These are phyloP conservation scores for Hyles vespertilio DNA, from an alignment of 1,140 invertebrate genomes.

Conservation along the genomic window DNA sequence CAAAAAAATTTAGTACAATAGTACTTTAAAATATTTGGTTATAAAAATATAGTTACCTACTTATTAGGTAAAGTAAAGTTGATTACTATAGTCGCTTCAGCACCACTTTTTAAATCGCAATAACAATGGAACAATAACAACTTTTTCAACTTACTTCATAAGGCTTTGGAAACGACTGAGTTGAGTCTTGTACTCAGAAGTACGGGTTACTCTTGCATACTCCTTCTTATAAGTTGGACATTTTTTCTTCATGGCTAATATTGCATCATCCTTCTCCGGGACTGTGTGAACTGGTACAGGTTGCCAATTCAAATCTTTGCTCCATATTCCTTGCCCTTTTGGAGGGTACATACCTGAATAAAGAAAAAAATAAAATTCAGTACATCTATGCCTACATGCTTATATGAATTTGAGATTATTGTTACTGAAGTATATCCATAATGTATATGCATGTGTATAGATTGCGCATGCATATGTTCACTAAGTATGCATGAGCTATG, in stretches of 20 bases:
- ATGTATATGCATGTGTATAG: no score
- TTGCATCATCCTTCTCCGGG: constrained; percentile 80
- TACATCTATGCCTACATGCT: neutral
- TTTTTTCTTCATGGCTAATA: constrained; percentile 80
- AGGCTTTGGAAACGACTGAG: constrained; percentile 78
- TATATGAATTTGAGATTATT: neutral
- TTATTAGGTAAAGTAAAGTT: no score
- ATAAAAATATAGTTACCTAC: no score
- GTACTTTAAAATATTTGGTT: no score
- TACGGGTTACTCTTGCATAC: constrained; percentile 73
- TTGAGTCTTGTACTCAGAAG: constrained; percentile 77
- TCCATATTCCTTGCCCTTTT: constrained; percentile 79
- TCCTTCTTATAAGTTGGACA: constrained; percentile 81
- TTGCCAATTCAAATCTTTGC: constrained; percentile 86
- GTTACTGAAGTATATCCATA: no score
- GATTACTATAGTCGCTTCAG: no score
- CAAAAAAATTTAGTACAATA: no score
- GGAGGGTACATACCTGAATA: constrained; percentile 81
- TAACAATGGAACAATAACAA: neutral
- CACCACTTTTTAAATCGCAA: neutral
- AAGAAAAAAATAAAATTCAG: neutral
- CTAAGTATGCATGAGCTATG: no score
- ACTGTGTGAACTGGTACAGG: constrained; percentile 92
- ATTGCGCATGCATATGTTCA: no score
- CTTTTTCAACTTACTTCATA: constrained; percentile 73